Base-by-base conservation (phyloP, 2,888 invertebrate genomes). In the Tribolium freemani region DNA sequence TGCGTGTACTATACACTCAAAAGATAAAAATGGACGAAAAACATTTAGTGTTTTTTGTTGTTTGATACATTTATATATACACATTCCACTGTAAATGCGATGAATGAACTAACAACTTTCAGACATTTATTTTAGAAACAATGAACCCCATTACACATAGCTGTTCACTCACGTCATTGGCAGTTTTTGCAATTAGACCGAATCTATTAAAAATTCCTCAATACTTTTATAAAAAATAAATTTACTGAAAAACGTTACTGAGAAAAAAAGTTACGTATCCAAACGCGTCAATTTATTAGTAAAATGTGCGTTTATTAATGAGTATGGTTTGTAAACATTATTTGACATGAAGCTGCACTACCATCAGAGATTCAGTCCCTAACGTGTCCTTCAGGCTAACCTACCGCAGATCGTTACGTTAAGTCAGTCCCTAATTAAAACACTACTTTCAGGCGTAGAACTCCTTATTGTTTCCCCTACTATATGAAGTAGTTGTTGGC, bases 401-500 rank as follows among this genome's bases (percentile, higher is more conserved):
- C 74, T 76, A 80, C 79, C 78, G 79, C 79, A 78, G 79, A 81
- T 80, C 79, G 78, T 79, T 76, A 80, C 69, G 61, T 78, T 74
- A 77, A 78, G 77, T 78, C 75, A 78, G 71, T 74, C 75, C 44
- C 73, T 71, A 66, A 51, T 31, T 56, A 77, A 76, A 81, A 81
- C 83, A 84, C 83, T 85, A 84, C 79, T 82, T 91, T 96, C 94
- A 97, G 91, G 98, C 98, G 89, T 96, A 98, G 89, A 97, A 98
- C 88, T 98, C 98, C 86, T 97, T 91, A 89, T 95, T 95, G 89
- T 94, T 92, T 88, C 94, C 94, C 88, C 96, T 95, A 83, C 94
- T 94, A 90, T 96, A 97, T 81, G 96, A 93, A 84, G 96, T 96
- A 78, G 95, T 94, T 75, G 96, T 95, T 67, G 96, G 96, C 82